Conservation (phyloP, 2,113 vertebrate species). For the Helogale parvula region DNA sequence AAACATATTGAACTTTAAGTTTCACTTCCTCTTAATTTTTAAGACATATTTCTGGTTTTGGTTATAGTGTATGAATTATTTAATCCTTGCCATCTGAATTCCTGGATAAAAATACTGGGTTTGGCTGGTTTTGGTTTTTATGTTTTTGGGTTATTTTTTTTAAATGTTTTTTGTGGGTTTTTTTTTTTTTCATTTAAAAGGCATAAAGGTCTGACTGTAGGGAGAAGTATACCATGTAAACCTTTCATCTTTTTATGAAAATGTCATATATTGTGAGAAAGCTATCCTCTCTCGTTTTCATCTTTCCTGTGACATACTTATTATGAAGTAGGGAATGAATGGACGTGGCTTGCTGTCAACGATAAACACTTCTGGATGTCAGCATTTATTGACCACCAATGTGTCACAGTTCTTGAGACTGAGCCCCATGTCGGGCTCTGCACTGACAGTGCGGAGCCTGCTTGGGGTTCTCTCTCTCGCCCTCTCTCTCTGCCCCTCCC, state of each 20-base stretch:
- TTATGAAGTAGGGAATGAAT: conserved; percentile 27
- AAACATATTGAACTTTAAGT: too few relatives aligned
- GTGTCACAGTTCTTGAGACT: neutral
- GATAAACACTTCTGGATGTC: conserved; percentile 53
- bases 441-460: too few relatives aligned
- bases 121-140: neutral
- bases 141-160: too few relatives aligned
- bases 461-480: too few relatives aligned
- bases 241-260: conserved; percentile 52
- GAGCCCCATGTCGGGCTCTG: too few relatives aligned
- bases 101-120: neutral
- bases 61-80: neutral
- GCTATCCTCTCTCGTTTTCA: neutral
- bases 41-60: too few relatives aligned
- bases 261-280: conserved; percentile 54
- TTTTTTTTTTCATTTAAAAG: conserved; percentile 1
- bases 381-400: conserved; percentile 62
- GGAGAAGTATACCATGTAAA: conserved; percentile 42
- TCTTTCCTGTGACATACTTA: neutral
- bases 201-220: neutral
- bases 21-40: neutral
- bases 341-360: neutral
- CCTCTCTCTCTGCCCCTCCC: too few relatives aligned
- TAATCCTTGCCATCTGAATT: conserved; percentile 32
- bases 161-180: too few relatives aligned